These are phyloP conservation scores for Dasyprocta punctata DNA, from an alignment of 2,113 vertebrate species.

Conservation along the genomic window DNA sequence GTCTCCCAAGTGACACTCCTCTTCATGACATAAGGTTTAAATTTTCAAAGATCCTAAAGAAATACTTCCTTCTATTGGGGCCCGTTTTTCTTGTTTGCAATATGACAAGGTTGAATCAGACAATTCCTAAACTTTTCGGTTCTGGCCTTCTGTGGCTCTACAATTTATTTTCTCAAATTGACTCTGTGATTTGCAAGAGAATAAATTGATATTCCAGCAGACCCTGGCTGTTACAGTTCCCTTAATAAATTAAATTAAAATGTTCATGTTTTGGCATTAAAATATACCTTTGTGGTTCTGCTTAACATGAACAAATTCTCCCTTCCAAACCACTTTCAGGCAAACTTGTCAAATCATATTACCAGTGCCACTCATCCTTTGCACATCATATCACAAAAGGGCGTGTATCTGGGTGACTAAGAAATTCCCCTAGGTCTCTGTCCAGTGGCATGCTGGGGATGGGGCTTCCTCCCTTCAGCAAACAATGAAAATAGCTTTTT, in stretches of 20 bases:
- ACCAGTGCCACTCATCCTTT: background rate
- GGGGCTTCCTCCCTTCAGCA: background rate
- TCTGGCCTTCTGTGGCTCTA: background rate
- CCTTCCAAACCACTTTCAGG: background rate
- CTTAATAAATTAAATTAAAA: constrained; percentile 27
- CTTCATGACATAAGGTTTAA: background rate
- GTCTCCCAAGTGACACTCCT: background rate
- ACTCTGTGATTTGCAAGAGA: constrained; percentile 51
- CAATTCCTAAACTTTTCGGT: background rate
- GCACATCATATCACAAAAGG: background rate
- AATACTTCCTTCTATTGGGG: background rate
- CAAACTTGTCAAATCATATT: background rate
- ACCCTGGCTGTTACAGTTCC: background rate
- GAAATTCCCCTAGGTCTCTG: background rate
- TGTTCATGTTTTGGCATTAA: constrained; percentile 22
- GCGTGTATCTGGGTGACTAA: background rate
- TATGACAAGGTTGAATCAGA: background rate
- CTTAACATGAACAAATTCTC: background rate
- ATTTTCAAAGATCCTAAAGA: background rate
- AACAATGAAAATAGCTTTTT: constrained; percentile 15
- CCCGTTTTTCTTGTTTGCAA: background rate
- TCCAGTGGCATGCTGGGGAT: background rate
- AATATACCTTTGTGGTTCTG: background rate
- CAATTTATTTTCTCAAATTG: background rate
- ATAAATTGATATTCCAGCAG: background rate